phyloP scores from a whole-genome alignment of 2,113 vertebrate species.

The Bujurquina vittata region DNA sequence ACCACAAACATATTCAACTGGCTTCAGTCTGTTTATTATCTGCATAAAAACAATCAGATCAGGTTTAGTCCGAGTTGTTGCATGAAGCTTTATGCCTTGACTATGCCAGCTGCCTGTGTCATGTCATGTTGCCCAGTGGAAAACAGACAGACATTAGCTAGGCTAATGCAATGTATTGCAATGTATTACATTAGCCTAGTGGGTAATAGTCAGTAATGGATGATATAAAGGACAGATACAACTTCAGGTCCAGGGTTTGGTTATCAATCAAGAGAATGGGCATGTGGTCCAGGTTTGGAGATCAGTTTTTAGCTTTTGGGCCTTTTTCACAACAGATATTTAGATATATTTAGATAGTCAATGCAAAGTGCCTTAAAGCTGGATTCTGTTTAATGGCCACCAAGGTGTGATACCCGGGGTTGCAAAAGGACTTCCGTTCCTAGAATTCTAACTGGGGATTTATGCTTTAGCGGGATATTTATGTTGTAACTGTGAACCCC shows the following conservation, averaged over 20 bases:
- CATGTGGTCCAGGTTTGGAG: not conserved
- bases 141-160: not conserved
- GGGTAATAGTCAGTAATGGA: not conserved
- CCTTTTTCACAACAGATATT: not conserved
- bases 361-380: not conserved
- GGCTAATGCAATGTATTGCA: not conserved
- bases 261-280: not conserved
- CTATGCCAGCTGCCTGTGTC: not conserved
- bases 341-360: not conserved
- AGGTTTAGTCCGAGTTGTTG: not conserved
- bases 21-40: not conserved
- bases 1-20: not conserved
- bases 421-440: not conserved
- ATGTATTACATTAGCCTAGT: not conserved
- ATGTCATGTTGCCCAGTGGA: not conserved
- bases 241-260: not conserved
- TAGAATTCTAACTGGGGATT: too few species aligned
- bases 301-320: not conserved
- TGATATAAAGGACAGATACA: constrained; percentile 6
- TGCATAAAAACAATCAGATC: not conserved
- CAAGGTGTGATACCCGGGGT: not conserved
- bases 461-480: too few species aligned
- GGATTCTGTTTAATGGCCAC: not conserved
- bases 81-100: not conserved
- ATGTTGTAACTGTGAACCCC: too few species aligned